These are phyloP conservation scores for Palythoa grandis DNA, from an alignment of 92 coral and sea anemone genomes.

Conservation along the genomic window DNA sequence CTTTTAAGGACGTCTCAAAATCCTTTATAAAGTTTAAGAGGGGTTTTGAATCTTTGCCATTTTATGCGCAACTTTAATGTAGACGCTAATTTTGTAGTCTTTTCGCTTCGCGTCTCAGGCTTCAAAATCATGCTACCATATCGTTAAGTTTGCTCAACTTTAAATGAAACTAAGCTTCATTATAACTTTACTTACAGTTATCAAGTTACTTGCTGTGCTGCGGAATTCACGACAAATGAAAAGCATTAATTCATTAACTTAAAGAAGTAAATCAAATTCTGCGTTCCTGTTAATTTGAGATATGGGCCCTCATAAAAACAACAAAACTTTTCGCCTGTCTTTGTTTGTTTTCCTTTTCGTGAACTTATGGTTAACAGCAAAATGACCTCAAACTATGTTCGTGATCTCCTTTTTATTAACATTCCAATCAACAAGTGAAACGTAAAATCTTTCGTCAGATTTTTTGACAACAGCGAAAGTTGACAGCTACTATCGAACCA, in stretches of 20 bases:
- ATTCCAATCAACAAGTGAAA: conserved; percentile 2
- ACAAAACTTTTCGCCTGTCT: not conserved
- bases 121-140: not conserved
- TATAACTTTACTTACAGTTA: not conserved
- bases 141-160: not conserved
- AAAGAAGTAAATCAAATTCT: not conserved
- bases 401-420: not conserved
- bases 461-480: not conserved
- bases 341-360: not conserved
- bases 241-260: not conserved
- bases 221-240: not conserved
- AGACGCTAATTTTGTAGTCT: not conserved
- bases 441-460: not conserved
- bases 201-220: not conserved
- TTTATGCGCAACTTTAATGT: not conserved
- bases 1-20: not conserved
- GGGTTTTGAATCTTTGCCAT: not conserved
- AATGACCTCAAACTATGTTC: not conserved
- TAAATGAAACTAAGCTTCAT: not conserved
- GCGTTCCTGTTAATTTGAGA: not conserved
- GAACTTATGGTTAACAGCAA: not conserved
- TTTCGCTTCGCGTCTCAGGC: not conserved
- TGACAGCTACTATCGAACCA: not conserved
- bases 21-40: not conserved
- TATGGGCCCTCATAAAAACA: not conserved